These are phyloP conservation scores for Sporophila hypoxantha DNA, from an alignment of 2,113 vertebrate species.

Conservation along the genomic window DNA sequence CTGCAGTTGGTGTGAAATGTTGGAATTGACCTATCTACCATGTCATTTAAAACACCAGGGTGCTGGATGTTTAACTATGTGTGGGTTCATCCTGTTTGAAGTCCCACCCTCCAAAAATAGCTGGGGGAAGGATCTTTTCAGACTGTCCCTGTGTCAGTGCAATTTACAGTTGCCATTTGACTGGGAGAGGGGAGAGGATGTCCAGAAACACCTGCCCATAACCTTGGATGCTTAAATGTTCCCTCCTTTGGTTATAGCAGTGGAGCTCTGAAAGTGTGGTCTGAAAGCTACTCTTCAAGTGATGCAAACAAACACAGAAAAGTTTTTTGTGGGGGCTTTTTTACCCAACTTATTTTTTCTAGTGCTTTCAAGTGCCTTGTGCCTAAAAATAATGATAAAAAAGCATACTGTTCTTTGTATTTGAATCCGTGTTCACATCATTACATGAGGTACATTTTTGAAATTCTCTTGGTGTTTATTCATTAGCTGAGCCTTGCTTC, in stretches of 20 bases:
- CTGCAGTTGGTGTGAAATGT: not conserved
- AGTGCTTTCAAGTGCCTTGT: not conserved
- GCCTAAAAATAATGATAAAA: not conserved
- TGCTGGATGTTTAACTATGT: not conserved
- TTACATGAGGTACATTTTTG: not conserved
- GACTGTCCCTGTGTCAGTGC: not conserved
- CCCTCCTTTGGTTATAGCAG: not conserved
- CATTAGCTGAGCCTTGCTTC: not conserved
- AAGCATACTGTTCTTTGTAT: not conserved
- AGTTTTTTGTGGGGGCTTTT: rapidly evolving
- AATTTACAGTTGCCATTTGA: not conserved
- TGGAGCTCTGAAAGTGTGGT: not conserved
- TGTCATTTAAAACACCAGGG: not conserved
- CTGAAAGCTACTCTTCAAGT: not conserved
- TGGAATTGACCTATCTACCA: not conserved
- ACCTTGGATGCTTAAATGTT: not conserved
- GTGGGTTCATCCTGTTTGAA: not conserved
- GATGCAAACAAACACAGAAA: not conserved
- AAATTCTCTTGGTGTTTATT: not conserved
- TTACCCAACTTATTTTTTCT: not conserved
- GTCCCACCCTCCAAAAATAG: not conserved
- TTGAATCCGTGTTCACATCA: not conserved
- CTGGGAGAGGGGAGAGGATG: not conserved
- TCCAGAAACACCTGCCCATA: not conserved
- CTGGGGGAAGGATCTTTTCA: not conserved